Evolutionary conservation across 1,140 invertebrate species (phyloP).

Genomic region (Leptestheria dahalacensis): DNA sequence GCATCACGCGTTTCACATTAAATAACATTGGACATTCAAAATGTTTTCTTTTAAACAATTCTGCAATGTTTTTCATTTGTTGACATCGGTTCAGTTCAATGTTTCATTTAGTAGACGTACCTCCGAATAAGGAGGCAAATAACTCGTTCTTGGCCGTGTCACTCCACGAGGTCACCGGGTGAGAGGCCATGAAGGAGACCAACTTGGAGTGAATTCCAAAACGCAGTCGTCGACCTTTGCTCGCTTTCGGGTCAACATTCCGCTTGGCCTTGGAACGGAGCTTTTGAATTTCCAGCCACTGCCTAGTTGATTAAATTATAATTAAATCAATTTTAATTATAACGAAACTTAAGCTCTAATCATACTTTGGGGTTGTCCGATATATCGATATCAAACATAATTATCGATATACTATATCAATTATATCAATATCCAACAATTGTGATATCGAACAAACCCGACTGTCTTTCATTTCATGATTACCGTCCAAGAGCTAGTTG

Average conservation of each 20-base stretch:
- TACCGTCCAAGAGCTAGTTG: constrained; percentile 50
- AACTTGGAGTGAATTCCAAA: constrained; percentile 82
- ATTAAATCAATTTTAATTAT: too few relatives aligned
- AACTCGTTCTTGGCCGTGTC: constrained; percentile 65
- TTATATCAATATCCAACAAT: too few relatives aligned
- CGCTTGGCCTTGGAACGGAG: constrained; percentile 75
- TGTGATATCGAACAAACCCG: too few relatives aligned
- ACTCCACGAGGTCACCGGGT: constrained; percentile 48
- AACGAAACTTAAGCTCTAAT: too few relatives aligned
- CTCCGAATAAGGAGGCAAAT: constrained; percentile 64
- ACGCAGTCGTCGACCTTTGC: constrained; percentile 77
- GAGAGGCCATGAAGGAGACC: constrained; percentile 84
- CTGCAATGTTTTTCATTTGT: too few relatives aligned
- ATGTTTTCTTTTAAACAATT: too few relatives aligned
- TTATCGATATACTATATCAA: too few relatives aligned
- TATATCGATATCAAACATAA: too few relatives aligned
- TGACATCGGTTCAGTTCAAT: background rate
- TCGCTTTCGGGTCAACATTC: constrained; percentile 77
- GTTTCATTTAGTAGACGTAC: background rate
- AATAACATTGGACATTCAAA: too few relatives aligned
- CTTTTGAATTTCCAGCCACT: constrained; percentile 83
- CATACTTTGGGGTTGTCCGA: too few relatives aligned
- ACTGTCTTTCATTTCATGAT: constrained; percentile 1
- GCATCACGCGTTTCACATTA: too few relatives aligned
- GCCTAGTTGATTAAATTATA: constrained; percentile 30